These are phyloP conservation scores for Pandemis cinnamomeana DNA, from an alignment of 2,888 invertebrate species.

Conservation along the genomic window DNA sequence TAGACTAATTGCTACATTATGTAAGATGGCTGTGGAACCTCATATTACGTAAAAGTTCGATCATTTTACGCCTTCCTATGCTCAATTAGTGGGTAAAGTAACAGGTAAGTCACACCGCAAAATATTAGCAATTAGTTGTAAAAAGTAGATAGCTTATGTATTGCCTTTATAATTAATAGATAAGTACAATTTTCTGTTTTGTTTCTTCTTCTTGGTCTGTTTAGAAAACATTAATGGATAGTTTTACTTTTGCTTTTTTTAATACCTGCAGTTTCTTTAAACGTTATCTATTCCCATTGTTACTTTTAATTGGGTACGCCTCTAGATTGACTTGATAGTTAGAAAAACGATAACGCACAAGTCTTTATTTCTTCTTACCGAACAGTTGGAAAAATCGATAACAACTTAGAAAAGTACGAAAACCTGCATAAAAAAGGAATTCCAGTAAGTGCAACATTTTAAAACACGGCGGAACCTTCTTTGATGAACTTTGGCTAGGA, in stretches of 20 bases:
- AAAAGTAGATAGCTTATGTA: not conserved
- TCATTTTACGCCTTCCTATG: conserved; percentile 24
- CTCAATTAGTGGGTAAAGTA: conserved; percentile 25
- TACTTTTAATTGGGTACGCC: no score
- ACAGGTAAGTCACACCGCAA: conserved; percentile 20
- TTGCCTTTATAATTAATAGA: not conserved
- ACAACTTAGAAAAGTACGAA: no score
- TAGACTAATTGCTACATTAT: conserved; percentile 34
- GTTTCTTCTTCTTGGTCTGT: not conserved
- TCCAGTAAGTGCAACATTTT: no score
- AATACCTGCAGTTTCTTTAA: no score
- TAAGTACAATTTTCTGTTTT: not conserved
- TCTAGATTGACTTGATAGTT: no score
- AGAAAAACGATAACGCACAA: no score
- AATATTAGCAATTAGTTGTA: conserved; percentile 5
- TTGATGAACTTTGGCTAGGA: no score
- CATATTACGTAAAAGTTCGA: conserved; percentile 39
- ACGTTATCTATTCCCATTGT: no score
- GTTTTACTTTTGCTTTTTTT: not conserved
- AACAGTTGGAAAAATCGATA: no score
- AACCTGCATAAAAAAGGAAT: no score
- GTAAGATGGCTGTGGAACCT: conserved; percentile 35
- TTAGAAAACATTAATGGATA: not conserved
- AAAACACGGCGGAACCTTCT: no score
- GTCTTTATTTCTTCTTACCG: no score